phyloP scores from a whole-genome alignment of 2,797 vertebrate species.

The Neosilurus hyrtlii region DNA sequence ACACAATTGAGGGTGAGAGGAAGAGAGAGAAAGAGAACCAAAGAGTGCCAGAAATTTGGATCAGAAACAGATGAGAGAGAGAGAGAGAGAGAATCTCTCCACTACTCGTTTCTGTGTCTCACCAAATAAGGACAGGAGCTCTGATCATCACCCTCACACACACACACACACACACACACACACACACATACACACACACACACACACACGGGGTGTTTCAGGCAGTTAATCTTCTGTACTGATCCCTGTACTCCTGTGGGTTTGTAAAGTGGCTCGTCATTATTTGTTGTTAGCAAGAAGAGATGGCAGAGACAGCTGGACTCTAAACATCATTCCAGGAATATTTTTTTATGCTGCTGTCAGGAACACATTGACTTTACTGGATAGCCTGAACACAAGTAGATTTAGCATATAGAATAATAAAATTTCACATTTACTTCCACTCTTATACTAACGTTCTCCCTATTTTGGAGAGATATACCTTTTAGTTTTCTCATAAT shows the following conservation, averaged over 20 bases:
- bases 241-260: constrained; percentile 15
- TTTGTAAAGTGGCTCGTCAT: not conserved
- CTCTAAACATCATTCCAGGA: not conserved
- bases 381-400: not conserved
- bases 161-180: not conserved
- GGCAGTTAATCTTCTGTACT: not conserved
- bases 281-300: not conserved
- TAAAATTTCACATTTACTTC: not conserved
- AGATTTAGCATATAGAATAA: not conserved
- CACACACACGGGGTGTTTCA: not conserved
- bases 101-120: constrained; percentile 67
- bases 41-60: not conserved
- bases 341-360: not conserved
- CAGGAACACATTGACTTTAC: not conserved
- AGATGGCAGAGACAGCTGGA: not conserved
- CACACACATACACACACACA: not conserved
- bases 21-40: no score
- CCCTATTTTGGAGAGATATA: not conserved
- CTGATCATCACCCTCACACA: constrained; percentile 53
- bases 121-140: constrained; percentile 81
- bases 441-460: not conserved
- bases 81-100: constrained; percentile 44
- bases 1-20: no score
- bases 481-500: not conserved
- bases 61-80: not conserved